Conservation (phyloP, 2,888 invertebrate species). For the Cephus pulcher region DNA sequence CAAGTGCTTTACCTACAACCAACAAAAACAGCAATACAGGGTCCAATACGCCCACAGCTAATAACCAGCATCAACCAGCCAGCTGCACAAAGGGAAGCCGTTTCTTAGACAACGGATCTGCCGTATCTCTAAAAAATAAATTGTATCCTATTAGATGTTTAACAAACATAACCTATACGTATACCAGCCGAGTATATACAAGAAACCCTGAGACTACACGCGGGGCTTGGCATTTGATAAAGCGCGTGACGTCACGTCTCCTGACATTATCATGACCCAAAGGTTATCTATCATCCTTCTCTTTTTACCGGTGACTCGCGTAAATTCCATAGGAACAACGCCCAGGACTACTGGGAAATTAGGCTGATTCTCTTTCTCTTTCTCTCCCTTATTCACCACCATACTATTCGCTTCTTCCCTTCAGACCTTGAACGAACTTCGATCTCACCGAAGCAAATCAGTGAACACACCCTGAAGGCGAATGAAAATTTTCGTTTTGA, state of each 20-base stretch:
- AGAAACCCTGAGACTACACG: neutral
- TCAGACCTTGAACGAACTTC: neutral
- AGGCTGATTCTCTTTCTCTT: neutral
- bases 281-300: constrained; percentile 5
- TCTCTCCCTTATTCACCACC: neutral
- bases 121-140: neutral
- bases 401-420: neutral
- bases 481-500: neutral
- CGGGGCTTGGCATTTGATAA: constrained; percentile 38
- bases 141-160: neutral
- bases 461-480: neutral
- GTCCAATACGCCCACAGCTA: neutral
- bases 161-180: neutral
- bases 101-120: neutral
- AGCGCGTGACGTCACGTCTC: constrained; percentile 26
- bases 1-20: neutral
- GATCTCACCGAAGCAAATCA: neutral
- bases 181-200: neutral
- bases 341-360: neutral
- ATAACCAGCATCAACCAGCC: neutral
- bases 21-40: neutral
- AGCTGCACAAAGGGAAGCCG: neutral
- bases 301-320: neutral
- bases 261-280: constrained; percentile 29
- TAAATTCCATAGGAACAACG: neutral